phyloP scores from a whole-genome alignment of 2,888 invertebrate genomes.

The Empis stercorea region DNA sequence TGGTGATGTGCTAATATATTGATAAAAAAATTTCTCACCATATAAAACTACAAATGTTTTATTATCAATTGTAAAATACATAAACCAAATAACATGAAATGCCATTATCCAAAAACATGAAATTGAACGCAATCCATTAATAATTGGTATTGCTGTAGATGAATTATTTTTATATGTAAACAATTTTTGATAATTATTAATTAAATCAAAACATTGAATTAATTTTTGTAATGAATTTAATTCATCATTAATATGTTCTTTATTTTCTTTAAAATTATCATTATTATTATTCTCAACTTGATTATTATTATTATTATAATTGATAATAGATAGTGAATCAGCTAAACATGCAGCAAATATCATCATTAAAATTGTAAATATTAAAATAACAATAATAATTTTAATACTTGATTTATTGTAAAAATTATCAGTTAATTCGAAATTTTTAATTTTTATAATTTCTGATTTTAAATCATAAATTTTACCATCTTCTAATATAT shows the following conservation, averaged over 20 bases:
- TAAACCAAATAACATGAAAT: conserved; percentile 35
- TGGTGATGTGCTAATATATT: conserved; percentile 34
- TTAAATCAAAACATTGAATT: conserved; percentile 27
- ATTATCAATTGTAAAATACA: conserved; percentile 34
- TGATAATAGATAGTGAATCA: background rate
- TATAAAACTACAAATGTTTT: conserved; percentile 30
- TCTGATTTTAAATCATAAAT: conserved; percentile 30
- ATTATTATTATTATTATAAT: background rate
- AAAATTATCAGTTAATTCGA: conserved; percentile 27
- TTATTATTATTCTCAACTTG: background rate
- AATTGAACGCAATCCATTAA: conserved; percentile 33
- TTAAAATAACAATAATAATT: conserved; percentile 20
- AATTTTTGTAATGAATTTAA: conserved; percentile 1
- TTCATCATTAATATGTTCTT: too few relatives aligned
- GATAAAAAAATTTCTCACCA: conserved; percentile 30
- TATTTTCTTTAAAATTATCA: background rate
- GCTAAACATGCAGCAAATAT: conserved; percentile 16
- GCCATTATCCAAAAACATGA: conserved; percentile 34
- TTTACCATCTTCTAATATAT: conserved; percentile 27
- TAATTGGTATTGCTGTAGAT: conserved; percentile 28
- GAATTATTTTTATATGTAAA: conserved; percentile 22
- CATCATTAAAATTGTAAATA: conserved; percentile 20
- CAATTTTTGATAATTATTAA: conserved; percentile 23
- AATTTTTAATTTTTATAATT: conserved; percentile 32
- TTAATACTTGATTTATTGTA: conserved; percentile 28